Conservation (phyloP, 2,113 vertebrate species). For the Chauna torquata region DNA sequence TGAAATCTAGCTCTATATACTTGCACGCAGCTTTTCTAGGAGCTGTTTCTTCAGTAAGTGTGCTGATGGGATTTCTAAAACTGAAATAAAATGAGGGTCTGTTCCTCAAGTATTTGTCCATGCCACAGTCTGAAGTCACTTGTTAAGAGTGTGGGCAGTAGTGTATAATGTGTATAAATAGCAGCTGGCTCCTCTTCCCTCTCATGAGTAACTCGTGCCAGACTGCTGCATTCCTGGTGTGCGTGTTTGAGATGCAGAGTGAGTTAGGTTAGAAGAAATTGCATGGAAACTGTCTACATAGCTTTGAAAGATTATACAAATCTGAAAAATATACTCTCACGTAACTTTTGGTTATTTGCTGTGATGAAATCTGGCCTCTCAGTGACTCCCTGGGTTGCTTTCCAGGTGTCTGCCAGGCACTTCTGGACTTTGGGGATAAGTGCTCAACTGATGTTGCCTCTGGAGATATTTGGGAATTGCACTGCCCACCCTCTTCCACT, state of each 20-base stretch:
- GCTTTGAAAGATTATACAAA: neutral
- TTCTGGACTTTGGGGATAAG: neutral
- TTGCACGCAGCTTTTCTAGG: neutral
- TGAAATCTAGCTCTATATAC: neutral
- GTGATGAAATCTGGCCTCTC: neutral
- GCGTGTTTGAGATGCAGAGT: constrained; percentile 1
- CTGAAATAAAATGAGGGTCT: constrained; percentile 13
- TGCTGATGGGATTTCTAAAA: constrained; percentile 28
- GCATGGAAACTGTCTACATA: neutral
- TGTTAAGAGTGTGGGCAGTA: neutral
- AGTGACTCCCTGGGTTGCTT: neutral
- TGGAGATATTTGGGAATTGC: neutral
- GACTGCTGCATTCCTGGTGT: neutral
- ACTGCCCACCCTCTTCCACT: neutral
- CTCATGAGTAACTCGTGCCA: neutral
- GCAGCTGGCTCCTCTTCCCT: neutral
- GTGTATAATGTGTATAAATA: neutral
- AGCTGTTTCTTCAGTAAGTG: neutral
- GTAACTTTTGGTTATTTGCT: neutral
- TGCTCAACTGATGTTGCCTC: neutral
- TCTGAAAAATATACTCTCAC: neutral
- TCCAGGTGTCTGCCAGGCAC: neutral
- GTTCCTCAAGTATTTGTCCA: neutral
- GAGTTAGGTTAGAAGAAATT: constrained; percentile 15
- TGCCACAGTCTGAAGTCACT: constrained; percentile 45